Base-by-base conservation (phyloP, 1,140 invertebrate genomes). In the Zaprionus nigranus region DNA sequence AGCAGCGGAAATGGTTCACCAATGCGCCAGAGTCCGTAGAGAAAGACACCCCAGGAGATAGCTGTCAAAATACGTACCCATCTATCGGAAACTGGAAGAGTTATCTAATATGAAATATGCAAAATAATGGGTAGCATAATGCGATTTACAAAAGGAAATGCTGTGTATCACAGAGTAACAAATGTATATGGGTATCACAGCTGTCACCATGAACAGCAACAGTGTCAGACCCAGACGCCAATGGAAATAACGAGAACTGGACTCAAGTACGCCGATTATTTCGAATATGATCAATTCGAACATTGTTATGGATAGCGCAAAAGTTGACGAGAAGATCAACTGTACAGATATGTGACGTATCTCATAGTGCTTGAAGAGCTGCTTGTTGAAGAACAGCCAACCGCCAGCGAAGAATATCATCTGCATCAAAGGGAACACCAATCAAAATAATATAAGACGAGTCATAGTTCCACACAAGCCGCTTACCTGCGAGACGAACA, bases 231-330 rank as follows among this genome's bases (percentile, higher is more conserved):
- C 97, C 70, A 98, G 93, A 92, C 98, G 97, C 99, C 99, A 99
- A 92, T 98, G 97, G 90, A 99, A 97, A 93, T 98, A 98, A 88
- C 99, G 95, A 26, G 98, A 99, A 93, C 98, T 99, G 92, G 93
- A 95, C 91, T 99, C 97, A 66, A 99, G 93, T 74, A 99, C 95
- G 51, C 97, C 98, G 59, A 99, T 94, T 91, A 99, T 99, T 94
- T 99, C 99, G 94, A 99, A 99, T 93, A 99, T 99, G 73, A 99
- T 99, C 26, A 99, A 94, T 93, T 99, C 99, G 94, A 99, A 99
- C 98, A 99, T 99, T 5, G 98, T 99, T 92, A 99, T 99, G 15
- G 99, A 99, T 3, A 99, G 93, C 5, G 99, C 97, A 93, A 99
- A 99, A 46, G 98, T 99, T 6, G 97, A 95, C 1, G 98, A 99